A percentile compares a stretch with the other conserved stretches of the same genome.
phyloP scores from a whole-genome alignment of 2,797 vertebrate genomes.

The Cryptoprocta ferox region DNA sequence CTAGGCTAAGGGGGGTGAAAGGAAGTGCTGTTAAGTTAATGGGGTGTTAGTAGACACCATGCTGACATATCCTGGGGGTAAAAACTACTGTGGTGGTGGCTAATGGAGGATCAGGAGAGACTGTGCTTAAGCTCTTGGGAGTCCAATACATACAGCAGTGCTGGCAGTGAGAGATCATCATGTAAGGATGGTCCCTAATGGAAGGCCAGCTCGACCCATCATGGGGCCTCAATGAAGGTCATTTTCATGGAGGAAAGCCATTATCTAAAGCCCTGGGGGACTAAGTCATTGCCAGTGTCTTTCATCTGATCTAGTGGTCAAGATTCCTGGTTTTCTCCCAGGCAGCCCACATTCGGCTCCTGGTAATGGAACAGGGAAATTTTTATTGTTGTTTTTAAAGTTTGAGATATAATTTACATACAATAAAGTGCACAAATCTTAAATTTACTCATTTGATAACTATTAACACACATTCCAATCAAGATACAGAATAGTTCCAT shows the following conservation, averaged over 20 bases:
- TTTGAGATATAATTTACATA: conserved; percentile 27
- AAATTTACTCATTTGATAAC: conserved; percentile 24
- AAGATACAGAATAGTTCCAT: neutral
- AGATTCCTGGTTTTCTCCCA: neutral
- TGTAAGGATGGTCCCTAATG: neutral
- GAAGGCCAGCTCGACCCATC: neutral
- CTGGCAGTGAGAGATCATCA: neutral
- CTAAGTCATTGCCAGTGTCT: neutral
- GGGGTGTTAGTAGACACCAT: neutral
- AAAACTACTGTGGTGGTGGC: neutral
- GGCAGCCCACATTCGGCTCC: neutral
- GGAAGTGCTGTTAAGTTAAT: neutral
- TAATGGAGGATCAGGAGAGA: neutral
- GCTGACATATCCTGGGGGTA: neutral
- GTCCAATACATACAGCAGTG: neutral
- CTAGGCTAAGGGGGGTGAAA: neutral
- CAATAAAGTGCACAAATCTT: neutral
- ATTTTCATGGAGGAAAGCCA: conserved; percentile 8
- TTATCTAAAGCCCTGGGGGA: conserved; percentile 18
- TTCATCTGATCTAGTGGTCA: neutral
- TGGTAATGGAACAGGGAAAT: neutral
- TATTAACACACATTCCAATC: neutral
- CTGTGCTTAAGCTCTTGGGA: neutral
- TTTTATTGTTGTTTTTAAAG: conserved; percentile 23
- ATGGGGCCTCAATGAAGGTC: neutral